Conservation (phyloP, 2,113 vertebrate species). For the Dipodomys ordii region DNA sequence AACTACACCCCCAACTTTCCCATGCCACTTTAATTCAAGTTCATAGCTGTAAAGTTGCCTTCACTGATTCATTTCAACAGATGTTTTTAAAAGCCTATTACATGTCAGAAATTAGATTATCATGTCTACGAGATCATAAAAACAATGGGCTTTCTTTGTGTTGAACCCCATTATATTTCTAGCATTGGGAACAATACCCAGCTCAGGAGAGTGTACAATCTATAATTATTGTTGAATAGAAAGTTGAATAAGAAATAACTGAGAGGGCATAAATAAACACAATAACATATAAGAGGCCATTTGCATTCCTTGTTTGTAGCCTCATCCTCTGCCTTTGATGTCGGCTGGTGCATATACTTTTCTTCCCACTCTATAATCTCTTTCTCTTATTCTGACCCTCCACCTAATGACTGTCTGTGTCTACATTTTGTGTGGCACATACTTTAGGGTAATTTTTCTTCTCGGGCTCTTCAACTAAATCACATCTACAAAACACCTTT, state of each 20-base stretch:
- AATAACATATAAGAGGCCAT: not conserved
- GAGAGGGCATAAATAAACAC: not conserved
- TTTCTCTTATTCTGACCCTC: not conserved
- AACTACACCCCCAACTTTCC: not conserved
- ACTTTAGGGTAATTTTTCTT: not conserved
- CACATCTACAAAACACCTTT: not conserved
- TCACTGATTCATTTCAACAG: not conserved
- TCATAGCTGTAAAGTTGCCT: not conserved
- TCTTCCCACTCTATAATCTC: not conserved
- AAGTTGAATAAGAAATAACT: not conserved
- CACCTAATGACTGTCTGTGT: not conserved
- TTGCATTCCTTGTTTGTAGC: not conserved
- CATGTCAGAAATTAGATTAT: not conserved
- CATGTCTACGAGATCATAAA: not conserved
- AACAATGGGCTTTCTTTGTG: not conserved
- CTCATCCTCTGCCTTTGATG: not conserved
- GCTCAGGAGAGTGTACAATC: not conserved
- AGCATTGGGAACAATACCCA: not conserved
- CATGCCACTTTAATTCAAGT: not conserved
- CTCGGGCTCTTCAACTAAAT: not conserved
- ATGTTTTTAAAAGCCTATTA: conserved; percentile 4
- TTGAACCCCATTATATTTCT: not conserved
- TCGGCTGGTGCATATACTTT: too few relatives aligned
- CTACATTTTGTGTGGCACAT: not conserved
- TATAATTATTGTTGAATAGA: not conserved